Conservation (phyloP, 2,113 vertebrate genomes). For the Haemorhous mexicanus region DNA sequence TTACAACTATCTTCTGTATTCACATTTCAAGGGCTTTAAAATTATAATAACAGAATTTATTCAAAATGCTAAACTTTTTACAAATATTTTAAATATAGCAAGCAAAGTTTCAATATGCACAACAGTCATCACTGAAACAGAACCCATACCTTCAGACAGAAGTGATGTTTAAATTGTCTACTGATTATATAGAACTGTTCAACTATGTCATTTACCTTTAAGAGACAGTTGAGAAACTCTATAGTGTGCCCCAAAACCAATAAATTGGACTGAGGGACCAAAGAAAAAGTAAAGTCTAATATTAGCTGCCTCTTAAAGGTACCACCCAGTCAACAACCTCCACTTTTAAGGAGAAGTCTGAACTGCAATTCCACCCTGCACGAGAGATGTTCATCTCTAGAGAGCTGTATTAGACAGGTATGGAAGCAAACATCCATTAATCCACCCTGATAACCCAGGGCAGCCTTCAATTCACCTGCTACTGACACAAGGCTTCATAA, state of each 20-base stretch:
- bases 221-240: not conserved
- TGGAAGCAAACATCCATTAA: not conserved
- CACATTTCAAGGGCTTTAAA: not conserved
- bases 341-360: not conserved
- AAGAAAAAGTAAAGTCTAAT: not conserved
- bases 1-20: not conserved
- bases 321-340: not conserved
- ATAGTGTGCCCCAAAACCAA: not conserved
- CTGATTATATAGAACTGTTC: not conserved
- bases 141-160: not conserved
- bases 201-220: not conserved
- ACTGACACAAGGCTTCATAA: not conserved
- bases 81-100: not conserved
- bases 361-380: not conserved
- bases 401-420: not conserved
- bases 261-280: fast-evolving
- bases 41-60: not conserved
- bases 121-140: not conserved
- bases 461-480: not conserved
- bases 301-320: not conserved
- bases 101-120: not conserved
- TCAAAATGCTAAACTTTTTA: not conserved
- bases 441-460: not conserved
- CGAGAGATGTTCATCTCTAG: not conserved
- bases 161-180: not conserved